These are phyloP conservation scores for Latheticus oryzae DNA, from an alignment of 2,888 invertebrate genomes.

Conservation along the genomic window DNA sequence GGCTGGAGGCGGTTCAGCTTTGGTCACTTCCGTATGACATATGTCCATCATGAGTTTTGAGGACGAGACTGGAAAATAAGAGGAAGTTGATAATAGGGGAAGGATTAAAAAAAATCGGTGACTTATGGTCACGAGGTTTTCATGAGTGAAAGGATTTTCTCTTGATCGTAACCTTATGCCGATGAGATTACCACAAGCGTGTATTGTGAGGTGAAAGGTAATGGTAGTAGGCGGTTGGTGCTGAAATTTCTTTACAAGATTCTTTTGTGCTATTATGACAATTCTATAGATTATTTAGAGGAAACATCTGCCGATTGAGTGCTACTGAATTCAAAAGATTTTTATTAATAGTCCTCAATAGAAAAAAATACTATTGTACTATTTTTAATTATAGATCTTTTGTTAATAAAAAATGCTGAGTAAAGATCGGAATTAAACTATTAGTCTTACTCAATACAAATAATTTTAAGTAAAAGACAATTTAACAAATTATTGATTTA, in stretches of 20 bases:
- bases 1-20: constrained; percentile 21
- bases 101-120: constrained; percentile 19
- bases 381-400: too few relatives aligned
- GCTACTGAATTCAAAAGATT: too few relatives aligned
- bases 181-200: constrained; percentile 9
- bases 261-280: too few relatives aligned
- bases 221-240: constrained; percentile 17
- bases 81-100: constrained; percentile 14
- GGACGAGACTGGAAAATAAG: constrained; percentile 3
- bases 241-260: too few relatives aligned
- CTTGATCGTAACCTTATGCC: constrained; percentile 34
- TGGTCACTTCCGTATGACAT: constrained; percentile 32
- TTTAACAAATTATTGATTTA: too few relatives aligned
- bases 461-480: too few relatives aligned
- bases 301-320: constrained; percentile 1
- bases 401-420: too few relatives aligned
- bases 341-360: too few relatives aligned
- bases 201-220: constrained; percentile 40
- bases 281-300: constrained; percentile 4
- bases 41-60: constrained; percentile 4
- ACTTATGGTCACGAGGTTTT: constrained; percentile 29
- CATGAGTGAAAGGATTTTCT: constrained; percentile 42
- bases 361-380: too few relatives aligned
- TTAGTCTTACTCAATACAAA: too few relatives aligned
- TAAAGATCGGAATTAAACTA: too few relatives aligned